Conservation (phyloP, 2,113 vertebrate species). For the Haemorhous mexicanus region DNA sequence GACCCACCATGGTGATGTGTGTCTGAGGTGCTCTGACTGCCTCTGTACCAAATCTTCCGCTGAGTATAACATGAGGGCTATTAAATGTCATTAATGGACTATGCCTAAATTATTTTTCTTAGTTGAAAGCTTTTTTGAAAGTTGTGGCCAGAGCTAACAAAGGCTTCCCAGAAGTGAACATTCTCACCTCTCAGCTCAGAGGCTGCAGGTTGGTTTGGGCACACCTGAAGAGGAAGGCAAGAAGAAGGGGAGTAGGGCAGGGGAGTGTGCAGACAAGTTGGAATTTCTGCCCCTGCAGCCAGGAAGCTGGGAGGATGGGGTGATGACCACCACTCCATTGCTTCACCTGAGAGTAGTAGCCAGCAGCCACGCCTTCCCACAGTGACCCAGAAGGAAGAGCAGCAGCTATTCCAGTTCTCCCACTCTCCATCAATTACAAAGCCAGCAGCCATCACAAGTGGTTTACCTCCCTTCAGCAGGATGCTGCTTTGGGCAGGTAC, state of each 20-base stretch:
- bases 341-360: neutral
- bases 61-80: neutral
- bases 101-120: neutral
- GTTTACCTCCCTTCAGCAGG: neutral
- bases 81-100: neutral
- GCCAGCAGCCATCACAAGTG: neutral
- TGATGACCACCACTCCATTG: neutral
- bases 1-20: accelerated
- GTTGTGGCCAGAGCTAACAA: neutral
- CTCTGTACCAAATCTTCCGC: neutral
- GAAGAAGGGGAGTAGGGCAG: neutral
- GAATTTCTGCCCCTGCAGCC: neutral
- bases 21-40: neutral
- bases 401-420: neutral
- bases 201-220: neutral
- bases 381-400: neutral
- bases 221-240: neutral
- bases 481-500: neutral
- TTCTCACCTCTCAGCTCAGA: neutral
- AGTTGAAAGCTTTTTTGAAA: neutral
- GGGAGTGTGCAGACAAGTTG: neutral
- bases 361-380: neutral
- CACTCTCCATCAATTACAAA: neutral
- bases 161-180: neutral
- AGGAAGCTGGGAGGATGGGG: neutral